Conservation (phyloP, 2,888 invertebrate genomes). For the Acleris sparsana region DNA sequence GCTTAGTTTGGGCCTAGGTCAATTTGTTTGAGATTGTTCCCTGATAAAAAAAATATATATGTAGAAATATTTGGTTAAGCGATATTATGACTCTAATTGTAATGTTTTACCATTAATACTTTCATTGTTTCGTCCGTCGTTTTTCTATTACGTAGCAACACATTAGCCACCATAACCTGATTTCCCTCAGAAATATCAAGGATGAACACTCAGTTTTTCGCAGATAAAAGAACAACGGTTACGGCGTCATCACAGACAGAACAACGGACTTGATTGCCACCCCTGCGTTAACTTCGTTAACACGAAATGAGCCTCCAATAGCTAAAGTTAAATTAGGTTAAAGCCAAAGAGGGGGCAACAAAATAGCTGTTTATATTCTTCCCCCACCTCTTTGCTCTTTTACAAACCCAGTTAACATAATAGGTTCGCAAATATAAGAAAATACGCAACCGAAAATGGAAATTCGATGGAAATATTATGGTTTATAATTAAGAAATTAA, state of each 20-base stretch:
- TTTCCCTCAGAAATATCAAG: slow-evolving; percentile 1
- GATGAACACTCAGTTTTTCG: background rate
- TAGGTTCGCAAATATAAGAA: slow-evolving; percentile 39
- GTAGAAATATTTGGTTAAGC: no score
- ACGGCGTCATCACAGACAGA: slow-evolving; percentile 45
- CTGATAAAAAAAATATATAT: no score
- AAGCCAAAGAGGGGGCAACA: slow-evolving; percentile 67
- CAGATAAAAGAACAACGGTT: slow-evolving; percentile 35
- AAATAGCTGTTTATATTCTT: slow-evolving; percentile 50
- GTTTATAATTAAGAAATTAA: slow-evolving; percentile 3
- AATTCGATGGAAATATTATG: slow-evolving; percentile 26
- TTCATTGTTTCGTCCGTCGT: background rate
- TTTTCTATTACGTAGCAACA: background rate
- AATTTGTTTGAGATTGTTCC: no score
- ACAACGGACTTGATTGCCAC: slow-evolving; percentile 54
- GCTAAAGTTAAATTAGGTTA: slow-evolving; percentile 77
- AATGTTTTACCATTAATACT: no score
- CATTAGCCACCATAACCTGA: background rate
- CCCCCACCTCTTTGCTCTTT: slow-evolving; percentile 38
- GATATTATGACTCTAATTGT: no score
- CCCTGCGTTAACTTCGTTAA: slow-evolving; percentile 67
- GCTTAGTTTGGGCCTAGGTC: no score
- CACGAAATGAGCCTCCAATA: slow-evolving; percentile 71
- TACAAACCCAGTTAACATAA: slow-evolving; percentile 46
- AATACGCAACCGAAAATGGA: slow-evolving; percentile 26